phyloP scores from a whole-genome alignment of 1,140 invertebrate genomes.

The Drepana arcuata region DNA sequence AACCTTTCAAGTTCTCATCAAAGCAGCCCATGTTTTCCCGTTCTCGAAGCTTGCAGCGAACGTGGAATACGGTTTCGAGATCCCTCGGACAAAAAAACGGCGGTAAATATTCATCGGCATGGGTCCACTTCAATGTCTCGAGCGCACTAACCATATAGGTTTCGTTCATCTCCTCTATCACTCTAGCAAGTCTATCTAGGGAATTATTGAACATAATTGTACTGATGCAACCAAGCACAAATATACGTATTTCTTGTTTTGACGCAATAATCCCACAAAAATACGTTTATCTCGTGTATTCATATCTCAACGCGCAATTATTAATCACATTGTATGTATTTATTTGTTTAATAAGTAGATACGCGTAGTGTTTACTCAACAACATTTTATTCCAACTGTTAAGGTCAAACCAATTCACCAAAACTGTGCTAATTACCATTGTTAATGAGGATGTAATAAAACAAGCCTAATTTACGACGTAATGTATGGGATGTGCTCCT shows the following conservation, averaged over 20 bases:
- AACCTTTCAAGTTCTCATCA: conserved; percentile 67
- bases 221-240: too few species aligned
- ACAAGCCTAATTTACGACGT: conserved; percentile 9
- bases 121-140: conserved; percentile 7
- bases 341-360: neutral
- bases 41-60: conserved; percentile 28
- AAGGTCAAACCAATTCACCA: conserved; percentile 34
- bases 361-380: conserved; percentile 4
- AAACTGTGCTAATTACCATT: conserved; percentile 34
- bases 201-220: neutral
- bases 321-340: too few species aligned
- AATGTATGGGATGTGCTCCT: too few species aligned
- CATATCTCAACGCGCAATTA: too few species aligned
- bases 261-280: too few species aligned
- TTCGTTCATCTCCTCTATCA: conserved; percentile 28
- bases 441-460: conserved; percentile 52
- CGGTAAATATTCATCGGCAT: conserved; percentile 18
- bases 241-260: too few species aligned
- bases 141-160: conserved; percentile 12
- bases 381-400: conserved; percentile 5
- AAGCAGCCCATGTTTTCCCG: conserved; percentile 33
- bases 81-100: conserved; percentile 36
- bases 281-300: too few species aligned
- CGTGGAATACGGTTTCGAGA: conserved; percentile 29
- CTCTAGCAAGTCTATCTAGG: conserved; percentile 14